These are phyloP conservation scores for Thereuonema tuberculata DNA, from an alignment of 1,140 invertebrate genomes.

Conservation along the genomic window DNA sequence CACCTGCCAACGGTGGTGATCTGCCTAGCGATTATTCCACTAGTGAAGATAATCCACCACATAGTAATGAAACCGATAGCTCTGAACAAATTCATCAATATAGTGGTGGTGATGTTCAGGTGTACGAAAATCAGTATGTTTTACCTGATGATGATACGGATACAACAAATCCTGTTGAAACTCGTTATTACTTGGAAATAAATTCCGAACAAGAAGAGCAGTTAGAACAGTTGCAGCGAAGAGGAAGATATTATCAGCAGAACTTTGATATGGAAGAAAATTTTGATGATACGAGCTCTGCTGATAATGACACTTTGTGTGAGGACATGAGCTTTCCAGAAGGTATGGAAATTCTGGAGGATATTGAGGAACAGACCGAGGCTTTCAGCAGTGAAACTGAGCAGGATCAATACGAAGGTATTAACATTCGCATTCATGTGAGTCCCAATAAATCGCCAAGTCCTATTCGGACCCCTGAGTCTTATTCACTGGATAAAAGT, in stretches of 20 bases:
- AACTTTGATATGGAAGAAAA: background rate
- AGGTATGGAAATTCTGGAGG: constrained; percentile 16
- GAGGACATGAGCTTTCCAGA: constrained; percentile 14
- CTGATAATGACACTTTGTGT: constrained; percentile 1
- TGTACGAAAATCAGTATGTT: background rate
- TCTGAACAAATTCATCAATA: background rate
- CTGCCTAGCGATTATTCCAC: constrained; percentile 6
- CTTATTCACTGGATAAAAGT: background rate
- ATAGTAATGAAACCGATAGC: background rate
- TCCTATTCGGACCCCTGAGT: background rate
- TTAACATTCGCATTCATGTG: constrained; percentile 2
- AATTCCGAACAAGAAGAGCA: background rate
- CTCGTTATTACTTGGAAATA: constrained; percentile 8
- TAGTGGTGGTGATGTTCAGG: background rate
- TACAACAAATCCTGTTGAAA: background rate
- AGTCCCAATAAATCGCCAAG: background rate
- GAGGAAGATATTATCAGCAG: background rate
- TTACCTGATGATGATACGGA: constrained; percentile 1
- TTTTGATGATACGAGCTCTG: constrained; percentile 2
- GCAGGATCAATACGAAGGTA: constrained; percentile 3
- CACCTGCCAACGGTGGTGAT: background rate
- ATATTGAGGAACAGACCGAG: constrained; percentile 18
- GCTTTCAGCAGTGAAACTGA: constrained; percentile 11
- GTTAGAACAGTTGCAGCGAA: background rate
- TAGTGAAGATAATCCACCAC: background rate